These are phyloP conservation scores for Phaedon cochleariae DNA, from an alignment of 2,888 invertebrate genomes.

Conservation along the genomic window DNA sequence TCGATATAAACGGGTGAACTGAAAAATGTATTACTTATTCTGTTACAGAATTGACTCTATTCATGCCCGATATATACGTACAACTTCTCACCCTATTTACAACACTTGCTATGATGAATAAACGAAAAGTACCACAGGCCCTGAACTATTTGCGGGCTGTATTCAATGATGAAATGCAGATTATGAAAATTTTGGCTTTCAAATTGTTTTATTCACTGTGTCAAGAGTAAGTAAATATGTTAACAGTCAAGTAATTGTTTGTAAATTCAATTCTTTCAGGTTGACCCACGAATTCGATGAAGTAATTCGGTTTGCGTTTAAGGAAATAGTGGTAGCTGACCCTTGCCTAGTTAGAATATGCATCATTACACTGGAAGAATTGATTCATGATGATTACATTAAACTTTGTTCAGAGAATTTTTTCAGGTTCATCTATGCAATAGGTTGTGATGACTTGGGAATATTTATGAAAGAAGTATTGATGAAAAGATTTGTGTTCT, in stretches of 20 bases:
- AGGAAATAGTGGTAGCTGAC: constrained; percentile 39
- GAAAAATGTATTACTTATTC: no score
- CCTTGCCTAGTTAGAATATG: constrained; percentile 41
- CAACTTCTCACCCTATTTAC: constrained; percentile 44
- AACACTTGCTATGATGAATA: constrained; percentile 43
- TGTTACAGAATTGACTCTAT: constrained; percentile 25
- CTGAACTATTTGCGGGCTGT: constrained; percentile 31
- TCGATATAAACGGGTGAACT: no score
- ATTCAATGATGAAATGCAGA: constrained; percentile 32
- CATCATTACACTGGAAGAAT: constrained; percentile 41
- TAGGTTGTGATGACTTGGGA: constrained; percentile 39
- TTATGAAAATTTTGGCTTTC: constrained; percentile 38
- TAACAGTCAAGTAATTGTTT: no score
- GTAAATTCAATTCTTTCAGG: constrained; percentile 32
- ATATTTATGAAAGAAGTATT: constrained; percentile 43
- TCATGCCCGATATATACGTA: constrained; percentile 39
- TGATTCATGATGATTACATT: constrained; percentile 43
- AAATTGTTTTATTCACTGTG: constrained; percentile 43
- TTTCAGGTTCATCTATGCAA: constrained; percentile 40
- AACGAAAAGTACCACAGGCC: constrained; percentile 37
- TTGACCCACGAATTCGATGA: constrained; percentile 45
- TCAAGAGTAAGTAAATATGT: constrained; percentile 43
- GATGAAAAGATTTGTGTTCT: constrained; percentile 41
- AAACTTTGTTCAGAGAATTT: constrained; percentile 40
- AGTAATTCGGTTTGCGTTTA: constrained; percentile 39